Conservation (phyloP, 1,140 invertebrate species). For the Yoshiicerus persimilis region DNA sequence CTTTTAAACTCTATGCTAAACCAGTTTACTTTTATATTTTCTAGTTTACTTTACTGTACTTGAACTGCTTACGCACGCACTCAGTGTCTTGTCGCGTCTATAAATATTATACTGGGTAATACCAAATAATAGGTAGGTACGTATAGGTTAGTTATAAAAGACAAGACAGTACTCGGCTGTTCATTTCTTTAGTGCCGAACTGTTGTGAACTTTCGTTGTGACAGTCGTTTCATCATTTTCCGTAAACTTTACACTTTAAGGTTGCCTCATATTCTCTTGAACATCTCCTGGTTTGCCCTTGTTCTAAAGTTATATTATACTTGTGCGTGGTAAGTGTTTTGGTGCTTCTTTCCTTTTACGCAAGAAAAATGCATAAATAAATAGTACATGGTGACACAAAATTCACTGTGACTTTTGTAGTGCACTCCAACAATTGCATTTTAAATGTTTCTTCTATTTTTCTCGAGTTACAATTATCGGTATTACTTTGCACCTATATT, state of each 20-base stretch:
- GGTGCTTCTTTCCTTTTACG: not conserved
- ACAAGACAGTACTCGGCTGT: not conserved
- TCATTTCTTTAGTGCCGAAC: not conserved
- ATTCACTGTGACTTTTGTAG: not conserved
- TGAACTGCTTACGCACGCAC: not conserved
- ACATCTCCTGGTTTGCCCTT: not conserved
- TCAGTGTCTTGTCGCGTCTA: not conserved
- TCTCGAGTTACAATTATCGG: not conserved
- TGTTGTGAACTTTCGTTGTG: not conserved
- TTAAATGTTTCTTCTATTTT: not conserved
- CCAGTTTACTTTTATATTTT: not conserved
- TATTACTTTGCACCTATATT: not conserved
- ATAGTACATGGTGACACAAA: not conserved
- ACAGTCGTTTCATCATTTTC: slow-evolving; percentile 17
- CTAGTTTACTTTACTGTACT: not conserved
- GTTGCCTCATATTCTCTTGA: not conserved
- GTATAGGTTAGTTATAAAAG: not conserved
- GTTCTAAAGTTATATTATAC: not conserved
- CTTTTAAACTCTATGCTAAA: not conserved
- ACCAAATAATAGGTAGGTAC: not conserved
- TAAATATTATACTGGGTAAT: not conserved
- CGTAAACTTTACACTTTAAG: not conserved
- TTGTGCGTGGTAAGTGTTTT: not conserved
- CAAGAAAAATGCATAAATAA: no score
- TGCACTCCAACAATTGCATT: not conserved